Evolutionary conservation across 2,888 invertebrate genomes (phyloP).

Genomic region (Ecliptopera silaceata): DNA sequence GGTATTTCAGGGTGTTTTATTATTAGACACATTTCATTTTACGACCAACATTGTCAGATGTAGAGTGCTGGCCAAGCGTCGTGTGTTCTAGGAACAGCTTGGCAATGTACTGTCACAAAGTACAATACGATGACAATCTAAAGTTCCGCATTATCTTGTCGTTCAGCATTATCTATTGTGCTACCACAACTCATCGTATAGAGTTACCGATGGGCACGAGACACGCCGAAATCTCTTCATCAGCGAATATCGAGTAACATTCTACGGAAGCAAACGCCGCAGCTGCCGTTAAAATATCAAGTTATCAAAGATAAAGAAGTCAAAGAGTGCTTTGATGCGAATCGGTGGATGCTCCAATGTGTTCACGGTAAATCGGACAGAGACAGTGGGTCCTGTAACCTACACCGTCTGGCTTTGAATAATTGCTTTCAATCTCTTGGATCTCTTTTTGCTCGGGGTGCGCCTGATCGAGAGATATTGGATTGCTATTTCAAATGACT

Average conservation of each 20-base stretch:
- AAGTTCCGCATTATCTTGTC: conserved; percentile 48
- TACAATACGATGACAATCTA: conserved; percentile 45
- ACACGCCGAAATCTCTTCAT: conserved; percentile 68
- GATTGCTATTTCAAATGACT: conserved; percentile 3
- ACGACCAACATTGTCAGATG: neutral
- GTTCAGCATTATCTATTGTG: conserved; percentile 69
- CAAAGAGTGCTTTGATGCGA: conserved; percentile 69
- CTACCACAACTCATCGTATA: conserved; percentile 66
- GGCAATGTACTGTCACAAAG: conserved; percentile 3
- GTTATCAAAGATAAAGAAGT: conserved; percentile 47
- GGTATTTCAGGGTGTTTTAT: neutral
- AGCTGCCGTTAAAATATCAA: conserved; percentile 72
- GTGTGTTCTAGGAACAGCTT: conserved; percentile 8
- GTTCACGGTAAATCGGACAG: conserved; percentile 75
- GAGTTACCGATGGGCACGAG: conserved; percentile 72
- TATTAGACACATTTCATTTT: neutral
- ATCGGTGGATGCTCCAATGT: conserved; percentile 63
- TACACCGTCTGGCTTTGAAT: conserved; percentile 62
- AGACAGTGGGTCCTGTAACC: conserved; percentile 70
- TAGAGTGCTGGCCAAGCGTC: neutral
- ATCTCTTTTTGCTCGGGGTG: conserved; percentile 42
- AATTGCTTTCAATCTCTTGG: conserved; percentile 59
- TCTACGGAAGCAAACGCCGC: conserved; percentile 78
- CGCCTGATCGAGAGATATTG: conserved; percentile 20
- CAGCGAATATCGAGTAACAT: conserved; percentile 77